Evolutionary conservation across 92 coral and sea anemone species (phyloP).

Genomic region (Epizoanthus rinbou): DNA sequence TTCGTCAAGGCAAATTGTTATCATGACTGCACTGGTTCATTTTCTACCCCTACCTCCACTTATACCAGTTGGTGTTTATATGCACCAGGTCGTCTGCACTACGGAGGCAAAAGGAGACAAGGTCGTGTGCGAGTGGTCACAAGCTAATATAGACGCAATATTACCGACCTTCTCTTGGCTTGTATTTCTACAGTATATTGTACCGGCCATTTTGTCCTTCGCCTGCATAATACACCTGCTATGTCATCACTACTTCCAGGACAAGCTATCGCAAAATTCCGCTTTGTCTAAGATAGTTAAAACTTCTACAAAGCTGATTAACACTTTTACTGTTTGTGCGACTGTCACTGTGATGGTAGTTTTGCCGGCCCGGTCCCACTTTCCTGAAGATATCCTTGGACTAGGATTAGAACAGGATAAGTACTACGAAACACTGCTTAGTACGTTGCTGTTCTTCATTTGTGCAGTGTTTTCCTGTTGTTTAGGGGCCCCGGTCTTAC

Average conservation of each 20-base stretch:
- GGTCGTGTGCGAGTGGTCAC: not conserved
- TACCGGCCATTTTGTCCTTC: not conserved
- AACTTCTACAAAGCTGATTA: not conserved
- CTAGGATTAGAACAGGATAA: not conserved
- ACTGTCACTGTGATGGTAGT: not conserved
- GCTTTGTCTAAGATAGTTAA: not conserved
- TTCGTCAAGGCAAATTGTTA: not conserved
- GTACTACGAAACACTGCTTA: not conserved
- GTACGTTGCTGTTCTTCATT: not conserved
- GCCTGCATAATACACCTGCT: not conserved
- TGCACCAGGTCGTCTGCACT: too few species aligned
- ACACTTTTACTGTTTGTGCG: not conserved
- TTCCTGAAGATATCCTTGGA: not conserved
- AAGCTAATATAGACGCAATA: not conserved
- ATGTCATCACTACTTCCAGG: not conserved
- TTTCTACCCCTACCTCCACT: too few species aligned
- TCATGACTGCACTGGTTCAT: too few species aligned
- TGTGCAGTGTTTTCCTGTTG: not conserved
- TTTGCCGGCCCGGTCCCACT: not conserved
- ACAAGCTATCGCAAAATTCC: not conserved
- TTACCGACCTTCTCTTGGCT: not conserved
- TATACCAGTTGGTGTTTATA: too few species aligned
- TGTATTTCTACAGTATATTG: not conserved
- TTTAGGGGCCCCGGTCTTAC: not conserved
- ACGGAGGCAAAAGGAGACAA: not conserved